A percentile compares a stretch with the other conserved stretches of the same genome.
These are phyloP conservation scores for Poecilia latipinna DNA, from an alignment of 2,113 vertebrate genomes.

Conservation along the genomic window DNA sequence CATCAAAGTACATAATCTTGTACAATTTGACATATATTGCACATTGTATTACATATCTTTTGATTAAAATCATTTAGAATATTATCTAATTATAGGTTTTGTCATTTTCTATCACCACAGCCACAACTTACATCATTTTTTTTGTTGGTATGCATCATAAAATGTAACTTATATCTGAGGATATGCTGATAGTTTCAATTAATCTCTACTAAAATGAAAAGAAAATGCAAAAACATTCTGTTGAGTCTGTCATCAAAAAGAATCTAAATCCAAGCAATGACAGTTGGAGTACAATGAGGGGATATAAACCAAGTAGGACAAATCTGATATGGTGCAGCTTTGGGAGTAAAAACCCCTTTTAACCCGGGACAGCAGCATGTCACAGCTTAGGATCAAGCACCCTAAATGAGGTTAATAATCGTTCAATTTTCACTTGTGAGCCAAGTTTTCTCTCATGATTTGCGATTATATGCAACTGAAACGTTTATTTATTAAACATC, in stretches of 20 bases:
- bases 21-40: not conserved
- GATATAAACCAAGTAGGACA: constrained; percentile 43
- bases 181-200: not conserved
- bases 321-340: constrained; percentile 41
- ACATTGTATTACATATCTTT: not conserved
- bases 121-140: not conserved
- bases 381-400: constrained; percentile 5
- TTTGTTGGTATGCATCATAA: not conserved
- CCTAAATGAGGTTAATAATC: constrained; percentile 15
- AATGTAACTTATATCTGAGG: not conserved
- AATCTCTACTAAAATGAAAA: not conserved
- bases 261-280: constrained; percentile 7
- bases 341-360: constrained; percentile 43
- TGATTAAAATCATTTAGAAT: not conserved
- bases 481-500: not conserved
- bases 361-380: constrained; percentile 2
- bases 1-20: not conserved
- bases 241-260: not conserved
- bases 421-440: not conserved
- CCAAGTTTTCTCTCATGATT: not conserved
- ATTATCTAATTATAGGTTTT: not conserved
- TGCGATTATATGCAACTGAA: not conserved
- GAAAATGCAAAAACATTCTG: not conserved
- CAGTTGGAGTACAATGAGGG: constrained; percentile 23
- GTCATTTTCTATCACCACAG: not conserved